A percentile compares a stretch with the other conserved stretches of the same genome.
Conservation (phyloP, 2,797 vertebrate species). For the Sebastolobus alascanus region DNA sequence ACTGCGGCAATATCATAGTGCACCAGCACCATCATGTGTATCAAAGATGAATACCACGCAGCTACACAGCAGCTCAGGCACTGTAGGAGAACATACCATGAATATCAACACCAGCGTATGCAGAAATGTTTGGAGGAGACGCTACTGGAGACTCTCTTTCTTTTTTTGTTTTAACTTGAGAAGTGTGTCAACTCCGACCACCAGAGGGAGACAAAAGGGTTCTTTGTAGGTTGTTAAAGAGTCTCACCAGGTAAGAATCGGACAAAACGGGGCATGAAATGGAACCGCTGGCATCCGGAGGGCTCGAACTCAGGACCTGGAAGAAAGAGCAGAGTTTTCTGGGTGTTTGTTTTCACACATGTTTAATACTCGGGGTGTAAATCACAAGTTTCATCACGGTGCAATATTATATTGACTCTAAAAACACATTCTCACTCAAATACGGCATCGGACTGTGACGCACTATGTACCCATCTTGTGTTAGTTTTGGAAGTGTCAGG, state of each 20-base stretch:
- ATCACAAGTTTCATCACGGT: too few species aligned
- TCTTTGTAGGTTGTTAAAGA: not conserved
- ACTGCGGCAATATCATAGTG: not conserved
- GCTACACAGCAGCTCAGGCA: not conserved
- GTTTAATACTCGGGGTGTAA: too few species aligned
- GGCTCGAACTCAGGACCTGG: constrained; percentile 89
- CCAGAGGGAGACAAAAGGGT: not conserved
- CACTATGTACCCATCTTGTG: too few species aligned
- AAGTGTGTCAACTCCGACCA: not conserved
- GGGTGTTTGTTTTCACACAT: too few species aligned
- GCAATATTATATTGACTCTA: too few species aligned
- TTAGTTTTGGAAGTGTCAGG: too few species aligned
- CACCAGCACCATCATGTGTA: constrained; percentile 80
- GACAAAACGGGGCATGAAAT: constrained; percentile 99
- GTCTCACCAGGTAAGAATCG: constrained; percentile 94
- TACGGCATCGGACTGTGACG: too few species aligned
- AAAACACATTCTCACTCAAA: too few species aligned
- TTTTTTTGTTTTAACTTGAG: not conserved
- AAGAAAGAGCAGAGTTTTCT: constrained; percentile 15
- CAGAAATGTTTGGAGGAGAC: not conserved
- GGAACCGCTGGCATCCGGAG: constrained; percentile 91
- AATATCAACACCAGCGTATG: not conserved
- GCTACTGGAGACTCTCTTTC: not conserved
- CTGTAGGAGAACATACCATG: not conserved
- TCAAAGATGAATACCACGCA: constrained; percentile 41